phyloP scores from a whole-genome alignment of 2,113 vertebrate genomes.

The Spizaetus ornatus region DNA sequence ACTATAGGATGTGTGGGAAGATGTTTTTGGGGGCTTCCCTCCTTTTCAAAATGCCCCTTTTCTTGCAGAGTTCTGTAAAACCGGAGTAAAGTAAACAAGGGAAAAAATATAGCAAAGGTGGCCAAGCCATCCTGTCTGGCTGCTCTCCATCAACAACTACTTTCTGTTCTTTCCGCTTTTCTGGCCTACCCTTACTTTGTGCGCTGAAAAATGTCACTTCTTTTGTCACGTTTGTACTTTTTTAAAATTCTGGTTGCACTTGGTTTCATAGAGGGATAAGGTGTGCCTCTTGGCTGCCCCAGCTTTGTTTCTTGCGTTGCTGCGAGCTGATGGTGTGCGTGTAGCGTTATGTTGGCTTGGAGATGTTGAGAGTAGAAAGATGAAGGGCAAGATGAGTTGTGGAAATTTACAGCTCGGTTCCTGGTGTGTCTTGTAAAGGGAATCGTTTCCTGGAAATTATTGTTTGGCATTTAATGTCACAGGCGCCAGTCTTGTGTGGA shows the following conservation, averaged over 20 bases:
- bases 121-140: conserved; percentile 22
- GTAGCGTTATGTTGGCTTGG: background rate
- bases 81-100: background rate
- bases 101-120: background rate
- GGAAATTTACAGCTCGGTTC: background rate
- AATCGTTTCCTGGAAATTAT: background rate
- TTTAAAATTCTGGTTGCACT: background rate
- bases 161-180: background rate
- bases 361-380: background rate
- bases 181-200: background rate
- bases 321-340: rapidly evolving
- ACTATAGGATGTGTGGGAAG: background rate
- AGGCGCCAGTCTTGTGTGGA: background rate
- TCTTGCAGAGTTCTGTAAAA: background rate
- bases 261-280: background rate
- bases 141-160: background rate
- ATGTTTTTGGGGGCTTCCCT: background rate
- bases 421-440: background rate
- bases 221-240: background rate
- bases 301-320: background rate
- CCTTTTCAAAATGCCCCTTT: background rate
- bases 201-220: background rate
- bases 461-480: background rate
- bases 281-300: background rate
- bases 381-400: background rate